Evolutionary conservation across 2,797 vertebrate species (phyloP).

Genomic region (Discoglossus pictus): DNA sequence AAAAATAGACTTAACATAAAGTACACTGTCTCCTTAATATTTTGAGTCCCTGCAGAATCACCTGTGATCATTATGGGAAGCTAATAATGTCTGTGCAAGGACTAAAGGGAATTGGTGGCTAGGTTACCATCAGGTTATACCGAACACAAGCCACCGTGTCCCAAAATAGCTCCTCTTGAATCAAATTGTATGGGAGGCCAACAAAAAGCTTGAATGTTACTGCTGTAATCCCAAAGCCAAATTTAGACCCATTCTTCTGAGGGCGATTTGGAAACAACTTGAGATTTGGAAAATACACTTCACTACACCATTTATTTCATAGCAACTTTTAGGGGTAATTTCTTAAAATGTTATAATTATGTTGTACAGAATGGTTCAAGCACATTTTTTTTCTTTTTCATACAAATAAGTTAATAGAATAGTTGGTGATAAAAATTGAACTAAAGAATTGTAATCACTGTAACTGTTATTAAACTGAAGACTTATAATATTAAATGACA

Average conservation of each 20-base stretch:
- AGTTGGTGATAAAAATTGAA: background rate
- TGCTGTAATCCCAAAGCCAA: conserved; percentile 21
- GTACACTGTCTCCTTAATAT: too few relatives aligned
- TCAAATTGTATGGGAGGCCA: conserved; percentile 5
- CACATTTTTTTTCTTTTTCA: background rate
- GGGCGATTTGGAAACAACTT: conserved; percentile 13
- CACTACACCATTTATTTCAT: background rate
- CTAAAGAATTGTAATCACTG: too few relatives aligned
- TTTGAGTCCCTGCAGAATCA: conserved; percentile 16
- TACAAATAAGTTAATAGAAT: background rate
- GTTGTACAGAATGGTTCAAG: background rate
- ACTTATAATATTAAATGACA: too few relatives aligned
- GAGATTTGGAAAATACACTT: background rate
- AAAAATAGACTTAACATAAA: too few relatives aligned
- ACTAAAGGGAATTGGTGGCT: conserved; percentile 22
- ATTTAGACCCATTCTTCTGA: background rate
- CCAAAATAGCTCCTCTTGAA: conserved; percentile 13
- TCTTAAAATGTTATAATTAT: conserved; percentile 14
- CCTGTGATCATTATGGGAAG: background rate
- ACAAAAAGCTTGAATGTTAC: conserved; percentile 14
- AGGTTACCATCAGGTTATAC: conserved; percentile 32
- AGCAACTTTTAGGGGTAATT: conserved; percentile 6
- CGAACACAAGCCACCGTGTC: background rate
- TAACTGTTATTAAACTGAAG: too few relatives aligned
- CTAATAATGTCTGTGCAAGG: conserved; percentile 8